A percentile compares a stretch with the other conserved stretches of the same genome.
Conservation (phyloP, 2,888 invertebrate species). For the Caenorhabditis sp. region DNA sequence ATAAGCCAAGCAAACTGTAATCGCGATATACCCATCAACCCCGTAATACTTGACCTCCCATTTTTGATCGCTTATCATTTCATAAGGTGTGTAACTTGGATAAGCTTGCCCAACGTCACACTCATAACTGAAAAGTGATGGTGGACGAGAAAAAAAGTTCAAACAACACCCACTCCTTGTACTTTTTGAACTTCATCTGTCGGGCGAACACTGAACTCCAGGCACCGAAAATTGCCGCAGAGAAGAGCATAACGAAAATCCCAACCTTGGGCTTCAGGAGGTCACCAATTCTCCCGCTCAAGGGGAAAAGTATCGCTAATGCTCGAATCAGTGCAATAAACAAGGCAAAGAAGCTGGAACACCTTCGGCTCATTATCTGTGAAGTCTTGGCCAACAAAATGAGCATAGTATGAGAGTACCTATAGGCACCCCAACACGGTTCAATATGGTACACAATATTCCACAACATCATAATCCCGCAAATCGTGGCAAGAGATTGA, state of each 20-base stretch:
- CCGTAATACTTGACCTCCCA: not conserved
- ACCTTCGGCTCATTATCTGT: not conserved
- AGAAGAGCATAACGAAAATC: not conserved
- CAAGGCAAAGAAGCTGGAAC: slow-evolving; percentile 2
- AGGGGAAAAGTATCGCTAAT: slow-evolving; percentile 26
- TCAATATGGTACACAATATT: not conserved
- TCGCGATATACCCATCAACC: not conserved
- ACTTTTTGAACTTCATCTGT: not conserved
- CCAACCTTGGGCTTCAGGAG: slow-evolving; percentile 9
- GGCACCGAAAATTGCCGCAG: not conserved
- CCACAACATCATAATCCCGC: not conserved
- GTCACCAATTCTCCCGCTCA: not conserved
- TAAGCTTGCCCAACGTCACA: not conserved
- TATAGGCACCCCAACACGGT: not conserved
- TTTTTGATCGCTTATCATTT: not conserved
- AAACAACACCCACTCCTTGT: not conserved
- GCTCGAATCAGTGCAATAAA: slow-evolving; percentile 22
- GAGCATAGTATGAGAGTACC: not conserved
- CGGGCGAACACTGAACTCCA: slow-evolving; percentile 3
- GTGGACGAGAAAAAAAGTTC: not conserved
- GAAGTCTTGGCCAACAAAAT: not conserved
- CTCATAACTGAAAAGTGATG: not conserved
- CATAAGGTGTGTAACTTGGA: not conserved
- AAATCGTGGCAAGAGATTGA: not conserved
- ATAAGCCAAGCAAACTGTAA: not conserved